Evolutionary conservation across 2,797 vertebrate genomes (phyloP).

Genomic region (Melanotaenia nigrans): DNA sequence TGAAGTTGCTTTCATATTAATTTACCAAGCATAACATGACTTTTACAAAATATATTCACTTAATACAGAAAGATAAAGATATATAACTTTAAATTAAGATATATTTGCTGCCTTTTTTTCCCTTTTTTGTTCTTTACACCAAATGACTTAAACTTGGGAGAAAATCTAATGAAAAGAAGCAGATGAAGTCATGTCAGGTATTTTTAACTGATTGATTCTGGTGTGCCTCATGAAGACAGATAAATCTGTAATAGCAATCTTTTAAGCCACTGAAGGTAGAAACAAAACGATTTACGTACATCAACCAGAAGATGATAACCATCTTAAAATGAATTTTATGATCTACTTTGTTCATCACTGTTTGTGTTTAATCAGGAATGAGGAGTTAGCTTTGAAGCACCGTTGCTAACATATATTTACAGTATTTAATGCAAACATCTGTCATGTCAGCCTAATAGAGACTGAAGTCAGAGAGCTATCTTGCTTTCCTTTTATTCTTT

Average conservation of each 20-base stretch:
- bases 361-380: slow-evolving; percentile 12
- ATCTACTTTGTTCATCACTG: slow-evolving; percentile 15
- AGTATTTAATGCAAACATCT: slow-evolving; percentile 37
- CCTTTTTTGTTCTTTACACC: neutral
- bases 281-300: neutral
- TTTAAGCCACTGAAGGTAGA: slow-evolving; percentile 4
- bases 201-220: neutral
- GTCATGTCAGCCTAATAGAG: slow-evolving; percentile 26
- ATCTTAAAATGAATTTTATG: slow-evolving; percentile 12
- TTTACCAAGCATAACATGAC: neutral
- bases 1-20: neutral
- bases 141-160: neutral
- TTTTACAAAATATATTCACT: neutral
- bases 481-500: slow-evolving; percentile 10
- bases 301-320: slow-evolving; percentile 11
- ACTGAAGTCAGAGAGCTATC: slow-evolving; percentile 12
- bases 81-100: neutral
- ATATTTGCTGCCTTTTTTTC: neutral
- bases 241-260: slow-evolving; percentile 4
- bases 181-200: slow-evolving; percentile 1
- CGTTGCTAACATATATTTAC: slow-evolving; percentile 16
- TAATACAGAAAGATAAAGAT: neutral
- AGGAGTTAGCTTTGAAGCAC: neutral
- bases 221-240: slow-evolving; percentile 19
- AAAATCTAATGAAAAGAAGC: slow-evolving; percentile 5